Percentiles rank a stretch among this genome's conserved stretches.
These are phyloP conservation scores for Urocyon cinereoargenteus DNA, from an alignment of 2,797 vertebrate species.

Conservation along the genomic window DNA sequence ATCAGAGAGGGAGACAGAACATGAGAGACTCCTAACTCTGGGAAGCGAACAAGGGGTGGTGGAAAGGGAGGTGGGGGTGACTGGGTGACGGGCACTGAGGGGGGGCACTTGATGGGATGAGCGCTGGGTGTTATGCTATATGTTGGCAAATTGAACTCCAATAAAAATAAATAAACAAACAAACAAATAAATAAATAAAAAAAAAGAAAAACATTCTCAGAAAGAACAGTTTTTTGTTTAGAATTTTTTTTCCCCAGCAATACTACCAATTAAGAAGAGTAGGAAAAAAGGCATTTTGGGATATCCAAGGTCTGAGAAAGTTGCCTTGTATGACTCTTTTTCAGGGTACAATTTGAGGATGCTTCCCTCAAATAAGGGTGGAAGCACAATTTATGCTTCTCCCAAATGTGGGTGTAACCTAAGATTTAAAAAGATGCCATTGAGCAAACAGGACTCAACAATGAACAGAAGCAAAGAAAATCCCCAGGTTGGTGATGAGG, in stretches of 20 bases:
- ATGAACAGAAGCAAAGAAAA: neutral
- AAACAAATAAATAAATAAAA: too few relatives aligned
- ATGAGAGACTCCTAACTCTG: too few relatives aligned
- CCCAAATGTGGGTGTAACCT: neutral
- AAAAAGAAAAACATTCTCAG: neutral
- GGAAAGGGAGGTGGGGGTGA: too few relatives aligned
- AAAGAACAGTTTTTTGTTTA: neutral
- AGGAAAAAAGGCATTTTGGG: neutral
- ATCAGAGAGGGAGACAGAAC: too few relatives aligned
- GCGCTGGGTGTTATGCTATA: too few relatives aligned
- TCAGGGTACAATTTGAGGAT: neutral
- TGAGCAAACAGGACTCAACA: neutral
- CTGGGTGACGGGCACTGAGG: too few relatives aligned
- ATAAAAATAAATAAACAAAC: too few relatives aligned
- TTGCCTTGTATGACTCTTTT: neutral
- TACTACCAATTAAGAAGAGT: neutral
- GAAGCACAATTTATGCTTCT: too few relatives aligned
- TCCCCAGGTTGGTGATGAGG: neutral
- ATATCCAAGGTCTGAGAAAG: neutral
- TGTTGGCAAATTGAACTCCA: too few relatives aligned
- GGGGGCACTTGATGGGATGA: too few relatives aligned
- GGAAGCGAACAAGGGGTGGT: too few relatives aligned
- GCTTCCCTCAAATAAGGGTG: neutral
- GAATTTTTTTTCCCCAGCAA: neutral
- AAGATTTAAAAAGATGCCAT: neutral